Evolutionary conservation across 2,888 invertebrate genomes (phyloP).

Genomic region (Chorisops tibialis): DNA sequence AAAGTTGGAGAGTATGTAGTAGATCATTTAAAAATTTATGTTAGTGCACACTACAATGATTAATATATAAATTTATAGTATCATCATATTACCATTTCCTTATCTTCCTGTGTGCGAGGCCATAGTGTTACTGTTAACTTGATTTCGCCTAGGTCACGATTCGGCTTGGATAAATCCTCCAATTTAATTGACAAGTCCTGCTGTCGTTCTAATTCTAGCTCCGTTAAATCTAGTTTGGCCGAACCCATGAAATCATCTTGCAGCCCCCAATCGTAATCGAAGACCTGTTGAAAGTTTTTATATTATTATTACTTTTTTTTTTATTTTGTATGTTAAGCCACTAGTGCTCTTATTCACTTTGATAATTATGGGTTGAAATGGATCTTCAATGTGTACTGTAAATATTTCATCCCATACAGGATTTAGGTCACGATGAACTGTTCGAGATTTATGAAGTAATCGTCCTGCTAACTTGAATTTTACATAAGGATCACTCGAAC

Average conservation of each 20-base stretch:
- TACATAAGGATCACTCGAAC: slow-evolving; percentile 96
- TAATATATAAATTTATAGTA: too few species aligned
- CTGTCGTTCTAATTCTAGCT: slow-evolving; percentile 71
- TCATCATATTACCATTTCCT: slow-evolving; percentile 87
- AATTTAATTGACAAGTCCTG: slow-evolving; percentile 78
- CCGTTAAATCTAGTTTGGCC: slow-evolving; percentile 77
- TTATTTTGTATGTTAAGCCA: background rate
- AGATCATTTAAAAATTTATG: too few species aligned
- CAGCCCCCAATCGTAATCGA: slow-evolving; percentile 96
- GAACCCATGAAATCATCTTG: slow-evolving; percentile 98
- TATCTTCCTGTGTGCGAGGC: slow-evolving; percentile 91
- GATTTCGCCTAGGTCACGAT: slow-evolving; percentile 77
- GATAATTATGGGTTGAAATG: slow-evolving; percentile 77
- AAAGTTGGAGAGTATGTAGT: too few species aligned
- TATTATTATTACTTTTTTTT: background rate
- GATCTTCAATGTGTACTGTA: slow-evolving; percentile 86
- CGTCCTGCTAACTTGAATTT: slow-evolving; percentile 89
- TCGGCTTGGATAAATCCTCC: slow-evolving; percentile 69
- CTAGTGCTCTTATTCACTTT: slow-evolving; percentile 60
- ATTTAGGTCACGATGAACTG: slow-evolving; percentile 90
- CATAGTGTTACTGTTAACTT: slow-evolving; percentile 78
- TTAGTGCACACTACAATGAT: too few species aligned
- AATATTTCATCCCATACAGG: slow-evolving; percentile 98
- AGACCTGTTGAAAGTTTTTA: slow-evolving; percentile 60
- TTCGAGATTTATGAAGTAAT: slow-evolving; percentile 88